Base-by-base conservation (phyloP, 1,140 invertebrate genomes). In the Popillia japonica region DNA sequence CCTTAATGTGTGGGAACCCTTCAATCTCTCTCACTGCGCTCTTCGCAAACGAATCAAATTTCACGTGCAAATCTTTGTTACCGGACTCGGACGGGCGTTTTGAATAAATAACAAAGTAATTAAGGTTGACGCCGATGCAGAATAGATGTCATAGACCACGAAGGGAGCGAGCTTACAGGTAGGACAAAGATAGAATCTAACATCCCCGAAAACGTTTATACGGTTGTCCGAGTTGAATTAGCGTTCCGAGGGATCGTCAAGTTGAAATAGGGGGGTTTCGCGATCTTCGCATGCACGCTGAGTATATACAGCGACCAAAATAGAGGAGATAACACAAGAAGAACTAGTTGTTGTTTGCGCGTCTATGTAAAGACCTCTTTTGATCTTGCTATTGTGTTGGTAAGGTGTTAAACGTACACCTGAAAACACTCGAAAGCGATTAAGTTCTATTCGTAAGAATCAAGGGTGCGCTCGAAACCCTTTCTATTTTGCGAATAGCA, bases 351-450 rank as follows among this genome's bases (percentile, higher is more conserved):
- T 68, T 68, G 61, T 34, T 68, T 68, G 61, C 61, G 22, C 20
- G 61, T 68, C 61, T 22, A 22, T 41, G 72, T 74, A 74, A 74
- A 74, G 72, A 40, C 40, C 27, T 42, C 72, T 44, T 74, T 74
- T 74, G 72, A 74, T 74, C 72, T 44, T 34, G 72, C 55, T 75
- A 78, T 79, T 79, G 78, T 81, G 41, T 72, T 68, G 80, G 61
- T 61, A 76, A 81, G 80, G 80, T 81, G 80, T 81, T 81, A 81
- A 81, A 78, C 78, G 75, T 78, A 81, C 80, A 81, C 80, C 80
- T 81, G 80, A 81, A 74, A 78, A 78, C 80, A 79, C 80, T 81
- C 76, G 80, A 81, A 81, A 81, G 79, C 80, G 80, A 81, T 81
- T 81, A 81, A 81, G 80, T 68, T 68, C 27, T 34, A 68, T 34